Evolutionary conservation across 2,888 invertebrate genomes (phyloP).

Genomic region (Gymnoscelis rufifasciata): DNA sequence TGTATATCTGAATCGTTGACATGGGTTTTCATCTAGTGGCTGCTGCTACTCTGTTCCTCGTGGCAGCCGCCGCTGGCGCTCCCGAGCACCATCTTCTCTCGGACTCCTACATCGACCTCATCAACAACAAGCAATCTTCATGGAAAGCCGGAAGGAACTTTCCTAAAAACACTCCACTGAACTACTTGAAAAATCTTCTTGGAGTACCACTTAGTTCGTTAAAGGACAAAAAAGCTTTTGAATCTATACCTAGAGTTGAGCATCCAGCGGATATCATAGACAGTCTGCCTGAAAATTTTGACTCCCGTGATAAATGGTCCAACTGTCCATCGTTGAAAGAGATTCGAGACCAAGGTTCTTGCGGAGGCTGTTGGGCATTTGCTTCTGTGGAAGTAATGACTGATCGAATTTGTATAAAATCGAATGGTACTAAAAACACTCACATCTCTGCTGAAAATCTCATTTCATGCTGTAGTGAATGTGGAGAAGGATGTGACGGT

Average conservation of each 20-base stretch:
- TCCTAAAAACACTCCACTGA: slow-evolving; percentile 63
- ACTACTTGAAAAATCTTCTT: slow-evolving; percentile 34
- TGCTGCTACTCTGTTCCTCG: not conserved
- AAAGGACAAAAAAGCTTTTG: not conserved
- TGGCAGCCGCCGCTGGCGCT: not conserved
- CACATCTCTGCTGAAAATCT: slow-evolving; percentile 92
- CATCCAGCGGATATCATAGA: slow-evolving; percentile 54
- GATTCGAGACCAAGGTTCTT: slow-evolving; percentile 91
- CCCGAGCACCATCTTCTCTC: slow-evolving; percentile 68
- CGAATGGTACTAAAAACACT: slow-evolving; percentile 83
- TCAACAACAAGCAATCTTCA: slow-evolving; percentile 81
- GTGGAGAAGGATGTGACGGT: slow-evolving; percentile 89
- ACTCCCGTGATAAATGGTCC: slow-evolving; percentile 89
- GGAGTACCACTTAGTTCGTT: slow-evolving; percentile 20
- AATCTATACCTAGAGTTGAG: slow-evolving; percentile 52
- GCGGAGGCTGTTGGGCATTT: slow-evolving; percentile 97
- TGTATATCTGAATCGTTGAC: no score
- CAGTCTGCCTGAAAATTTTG: slow-evolving; percentile 86
- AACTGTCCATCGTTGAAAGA: slow-evolving; percentile 90
- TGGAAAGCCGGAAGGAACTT: slow-evolving; percentile 90
- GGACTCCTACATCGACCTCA: slow-evolving; percentile 82
- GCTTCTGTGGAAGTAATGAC: slow-evolving; percentile 95
- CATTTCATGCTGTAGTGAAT: slow-evolving; percentile 86
- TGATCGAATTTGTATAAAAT: slow-evolving; percentile 91
- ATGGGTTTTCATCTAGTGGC: not conserved